Evolutionary conservation across 2,797 vertebrate genomes (phyloP).

Genomic region (Philypnodon macrostomus): DNA sequence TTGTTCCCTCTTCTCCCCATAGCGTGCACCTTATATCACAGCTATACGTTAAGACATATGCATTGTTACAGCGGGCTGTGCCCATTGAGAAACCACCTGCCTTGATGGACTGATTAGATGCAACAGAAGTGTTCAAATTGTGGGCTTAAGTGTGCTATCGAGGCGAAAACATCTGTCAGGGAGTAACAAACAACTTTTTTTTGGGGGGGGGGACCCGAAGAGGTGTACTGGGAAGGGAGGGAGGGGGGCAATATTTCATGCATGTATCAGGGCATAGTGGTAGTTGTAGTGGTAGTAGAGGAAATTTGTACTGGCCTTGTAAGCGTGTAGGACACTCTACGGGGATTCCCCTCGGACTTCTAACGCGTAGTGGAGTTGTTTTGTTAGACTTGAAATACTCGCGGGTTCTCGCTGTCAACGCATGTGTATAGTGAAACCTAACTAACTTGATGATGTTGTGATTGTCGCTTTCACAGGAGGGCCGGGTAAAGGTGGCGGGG

Average conservation of each 20-base stretch:
- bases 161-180: constrained; percentile 41
- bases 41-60: constrained; percentile 62
- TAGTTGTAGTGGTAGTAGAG: constrained; percentile 26
- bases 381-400: neutral
- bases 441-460: neutral
- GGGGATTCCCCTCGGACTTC: constrained; percentile 49
- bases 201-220: no score
- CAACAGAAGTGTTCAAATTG: constrained; percentile 29
- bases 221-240: no score
- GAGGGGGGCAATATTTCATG: constrained; percentile 3
- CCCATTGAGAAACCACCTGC: constrained; percentile 66
- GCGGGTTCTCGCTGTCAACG: neutral
- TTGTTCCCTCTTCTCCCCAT: constrained; percentile 60
- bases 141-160: constrained; percentile 32
- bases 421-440: no score
- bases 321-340: no score
- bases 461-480: constrained; percentile 79
- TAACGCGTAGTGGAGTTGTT: constrained; percentile 9
- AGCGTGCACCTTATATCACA: constrained; percentile 73
- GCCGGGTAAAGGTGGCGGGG: constrained; percentile 89
- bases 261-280: constrained; percentile 7
- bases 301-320: constrained; percentile 53
- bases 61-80: constrained; percentile 30
- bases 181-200: constrained; percentile 41
- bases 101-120: constrained; percentile 28